Conservation (phyloP, 2,113 vertebrate genomes). For the Montifringilla adamsi region DNA sequence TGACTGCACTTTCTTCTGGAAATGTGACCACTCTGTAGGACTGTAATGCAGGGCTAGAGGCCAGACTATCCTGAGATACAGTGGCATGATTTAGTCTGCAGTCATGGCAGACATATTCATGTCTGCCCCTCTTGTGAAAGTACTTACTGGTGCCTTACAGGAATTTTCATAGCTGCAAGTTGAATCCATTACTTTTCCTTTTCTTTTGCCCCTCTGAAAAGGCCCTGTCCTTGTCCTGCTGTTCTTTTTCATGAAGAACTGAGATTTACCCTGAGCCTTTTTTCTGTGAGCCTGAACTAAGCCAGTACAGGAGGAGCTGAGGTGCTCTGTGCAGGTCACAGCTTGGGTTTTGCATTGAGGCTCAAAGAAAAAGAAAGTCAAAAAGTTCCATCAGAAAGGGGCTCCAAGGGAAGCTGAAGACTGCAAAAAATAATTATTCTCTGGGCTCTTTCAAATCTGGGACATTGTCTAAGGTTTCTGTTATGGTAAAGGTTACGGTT, state of each 20-base stretch:
- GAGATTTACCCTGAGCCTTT: neutral
- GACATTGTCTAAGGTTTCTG: neutral
- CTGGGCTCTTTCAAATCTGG: neutral
- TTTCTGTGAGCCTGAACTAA: neutral
- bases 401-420: neutral
- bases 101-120: neutral
- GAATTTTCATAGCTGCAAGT: neutral
- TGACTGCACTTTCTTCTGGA: neutral
- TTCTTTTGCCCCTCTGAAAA: neutral
- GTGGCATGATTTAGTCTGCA: neutral
- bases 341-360: neutral
- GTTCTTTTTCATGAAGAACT: neutral
- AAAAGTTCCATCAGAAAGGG: neutral
- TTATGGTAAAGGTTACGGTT: neutral
- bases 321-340: neutral
- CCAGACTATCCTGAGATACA: neutral
- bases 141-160: neutral
- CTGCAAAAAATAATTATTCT: neutral
- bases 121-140: neutral
- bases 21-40: neutral
- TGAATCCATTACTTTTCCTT: neutral
- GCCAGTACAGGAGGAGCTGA: neutral
- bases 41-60: neutral
- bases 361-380: neutral
- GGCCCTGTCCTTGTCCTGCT: rapidly evolving